Conservation (phyloP, 2,113 vertebrate species). For the Miniopterus natalensis region DNA sequence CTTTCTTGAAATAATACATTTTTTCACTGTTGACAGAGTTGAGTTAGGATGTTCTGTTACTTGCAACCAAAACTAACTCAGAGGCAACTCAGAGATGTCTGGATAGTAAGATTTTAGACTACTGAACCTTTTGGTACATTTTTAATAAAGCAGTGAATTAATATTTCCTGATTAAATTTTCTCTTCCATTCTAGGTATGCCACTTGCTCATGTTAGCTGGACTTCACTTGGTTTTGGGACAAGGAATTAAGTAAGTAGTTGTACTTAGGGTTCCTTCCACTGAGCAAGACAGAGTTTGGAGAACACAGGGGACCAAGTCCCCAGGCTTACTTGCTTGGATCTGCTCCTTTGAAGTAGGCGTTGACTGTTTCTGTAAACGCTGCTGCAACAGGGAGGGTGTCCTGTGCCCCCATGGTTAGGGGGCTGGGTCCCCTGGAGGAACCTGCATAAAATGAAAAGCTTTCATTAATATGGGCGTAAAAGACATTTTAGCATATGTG, state of each 20-base stretch:
- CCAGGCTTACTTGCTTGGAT: slow-evolving; percentile 95
- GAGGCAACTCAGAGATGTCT: slow-evolving; percentile 25
- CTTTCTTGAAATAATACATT: neutral
- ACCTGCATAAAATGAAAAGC: slow-evolving; percentile 88
- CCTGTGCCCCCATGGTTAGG: slow-evolving; percentile 98
- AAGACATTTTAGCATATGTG: neutral
- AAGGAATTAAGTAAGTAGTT: neutral
- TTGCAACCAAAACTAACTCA: neutral
- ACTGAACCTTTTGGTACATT: neutral
- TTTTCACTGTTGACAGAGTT: slow-evolving; percentile 11
- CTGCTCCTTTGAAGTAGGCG: slow-evolving; percentile 98
- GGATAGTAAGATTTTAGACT: neutral
- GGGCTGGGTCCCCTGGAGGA: slow-evolving; percentile 98
- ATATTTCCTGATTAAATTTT: neutral
- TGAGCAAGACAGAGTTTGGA: neutral
- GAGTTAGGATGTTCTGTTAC: neutral
- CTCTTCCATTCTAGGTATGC: neutral
- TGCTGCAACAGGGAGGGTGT: slow-evolving; percentile 97
- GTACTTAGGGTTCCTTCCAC: neutral
- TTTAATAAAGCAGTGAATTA: neutral
- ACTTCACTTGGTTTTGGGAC: neutral
- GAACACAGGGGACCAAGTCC: neutral
- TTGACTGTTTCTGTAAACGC: slow-evolving; percentile 99
- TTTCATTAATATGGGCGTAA: slow-evolving; percentile 51
- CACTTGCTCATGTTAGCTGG: neutral